Evolutionary conservation across 2,797 vertebrate species (phyloP), one percentile per base, ranked within the genome.

Genomic region (Ibycter americanus): DNA sequence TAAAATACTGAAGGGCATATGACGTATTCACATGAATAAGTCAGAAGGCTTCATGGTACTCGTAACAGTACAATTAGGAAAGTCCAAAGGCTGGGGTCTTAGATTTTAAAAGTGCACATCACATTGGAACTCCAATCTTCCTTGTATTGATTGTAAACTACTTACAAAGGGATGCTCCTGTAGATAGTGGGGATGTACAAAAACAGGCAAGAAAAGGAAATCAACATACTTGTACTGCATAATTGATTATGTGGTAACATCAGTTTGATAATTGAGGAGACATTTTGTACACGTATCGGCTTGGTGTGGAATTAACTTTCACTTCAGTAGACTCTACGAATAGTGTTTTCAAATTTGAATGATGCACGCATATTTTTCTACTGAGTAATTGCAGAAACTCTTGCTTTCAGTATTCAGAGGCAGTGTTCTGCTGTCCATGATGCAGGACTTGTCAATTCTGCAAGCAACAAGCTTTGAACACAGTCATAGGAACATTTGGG

Each of bases 1-100:
- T 86, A 94, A 87, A 97, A 89, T 71, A 89, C 78, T 68, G 56
- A 96, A 92, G 72, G 83, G 82, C 49, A 51, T 61, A 83, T 83
- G 72, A 96, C 2, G 1, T 81, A 78, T 71, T 90, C 79, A 89
- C 61, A 89, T 76, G 51, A 96, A 44, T 81, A 96, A 92, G 58
- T 51, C 82, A 72, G 40, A 92, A 83, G 82, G n/a, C 46, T 89
- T 77, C 67, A 29, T 3, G 9, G 67, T 81, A 61, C n/a, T 91
- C 76, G 29, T 68, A 90, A 49, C 2, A 3, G 66, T 66, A 83
- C 90, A 92, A 93, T 86, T 34, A 84, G 51, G 36, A 78, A 51
- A 2, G 42, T 66, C 38, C 72, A 91, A 62, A 93, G 66, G 81
- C 49, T 93, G 34, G 36, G 32, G 22, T 80, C 49, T 71, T 58